Evolutionary conservation across 2,797 vertebrate species (phyloP).

Genomic region (Taeniopygia guttata): DNA sequence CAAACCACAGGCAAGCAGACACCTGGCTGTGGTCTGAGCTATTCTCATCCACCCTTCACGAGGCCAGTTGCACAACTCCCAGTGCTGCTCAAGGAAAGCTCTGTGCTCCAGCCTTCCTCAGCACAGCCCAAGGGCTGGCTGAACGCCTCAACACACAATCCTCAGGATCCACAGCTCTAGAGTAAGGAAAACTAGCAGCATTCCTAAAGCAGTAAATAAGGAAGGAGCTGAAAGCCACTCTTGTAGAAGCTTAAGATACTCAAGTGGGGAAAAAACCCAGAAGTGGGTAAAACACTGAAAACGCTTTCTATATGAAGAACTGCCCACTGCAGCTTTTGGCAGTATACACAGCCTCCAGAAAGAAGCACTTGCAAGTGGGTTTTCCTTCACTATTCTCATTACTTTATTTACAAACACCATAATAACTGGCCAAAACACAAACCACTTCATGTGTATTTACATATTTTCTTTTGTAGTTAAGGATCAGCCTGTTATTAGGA

Average conservation of each 20-base stretch:
- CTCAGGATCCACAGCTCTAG: not conserved
- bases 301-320: not conserved
- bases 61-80: not conserved
- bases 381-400: not conserved
- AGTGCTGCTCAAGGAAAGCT: not conserved
- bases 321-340: not conserved
- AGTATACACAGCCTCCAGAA: not conserved
- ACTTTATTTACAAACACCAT: not conserved
- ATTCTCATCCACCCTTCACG: not conserved
- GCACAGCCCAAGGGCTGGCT: not conserved
- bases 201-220: not conserved
- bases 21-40: not conserved
- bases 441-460: not conserved
- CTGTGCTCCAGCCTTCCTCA: not conserved
- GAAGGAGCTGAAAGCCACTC: not conserved
- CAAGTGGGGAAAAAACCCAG: fast-evolving
- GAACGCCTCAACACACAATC: not conserved
- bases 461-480: not conserved
- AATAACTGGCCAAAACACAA: not conserved
- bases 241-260: not conserved
- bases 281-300: not conserved
- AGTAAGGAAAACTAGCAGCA: not conserved
- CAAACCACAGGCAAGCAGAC: not conserved
- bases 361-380: not conserved
- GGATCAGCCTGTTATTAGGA: not conserved